These are phyloP conservation scores for Verasper variegatus DNA, from an alignment of 2,113 vertebrate genomes.

Conservation along the genomic window DNA sequence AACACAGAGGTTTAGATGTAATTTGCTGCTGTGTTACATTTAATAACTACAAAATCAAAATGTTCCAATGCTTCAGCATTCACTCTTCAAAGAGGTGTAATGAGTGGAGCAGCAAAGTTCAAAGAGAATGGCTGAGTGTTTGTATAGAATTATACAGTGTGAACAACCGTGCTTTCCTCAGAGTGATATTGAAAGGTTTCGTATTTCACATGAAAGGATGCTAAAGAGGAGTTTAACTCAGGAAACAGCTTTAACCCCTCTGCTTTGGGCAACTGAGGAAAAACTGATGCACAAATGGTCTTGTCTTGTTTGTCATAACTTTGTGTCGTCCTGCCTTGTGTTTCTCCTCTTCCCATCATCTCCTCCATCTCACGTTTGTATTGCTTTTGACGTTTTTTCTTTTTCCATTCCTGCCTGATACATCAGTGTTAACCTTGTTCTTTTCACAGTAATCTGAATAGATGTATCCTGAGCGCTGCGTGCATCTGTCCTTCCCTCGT, in stretches of 20 bases:
- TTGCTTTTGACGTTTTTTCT: conserved; percentile 2
- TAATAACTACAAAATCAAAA: conserved; percentile 84
- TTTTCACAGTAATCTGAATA: conserved; percentile 45
- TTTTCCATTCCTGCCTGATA: conserved; percentile 22
- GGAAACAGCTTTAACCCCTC: conserved; percentile 80
- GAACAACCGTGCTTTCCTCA: conserved; percentile 71
- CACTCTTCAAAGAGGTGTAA: conserved; percentile 82
- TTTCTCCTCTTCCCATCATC: conserved; percentile 8
- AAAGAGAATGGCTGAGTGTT: conserved; percentile 84
- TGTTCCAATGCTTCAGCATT: conserved; percentile 74
- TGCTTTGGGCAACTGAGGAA: conserved; percentile 70
- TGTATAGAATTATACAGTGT: conserved; percentile 73
- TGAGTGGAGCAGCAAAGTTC: conserved; percentile 78
- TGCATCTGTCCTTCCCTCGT: not conserved
- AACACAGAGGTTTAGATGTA: conserved; percentile 74
- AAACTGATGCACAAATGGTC: conserved; percentile 42
- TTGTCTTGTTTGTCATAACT: conserved; percentile 21
- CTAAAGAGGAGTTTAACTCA: conserved; percentile 79
- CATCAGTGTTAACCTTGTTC: conserved; percentile 42
- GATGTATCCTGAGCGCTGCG: conserved; percentile 18
- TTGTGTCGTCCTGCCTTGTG: conserved; percentile 7
- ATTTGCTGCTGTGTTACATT: conserved; percentile 81
- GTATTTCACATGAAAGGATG: conserved; percentile 81
- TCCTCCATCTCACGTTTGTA: conserved; percentile 14
- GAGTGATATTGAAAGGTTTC: conserved; percentile 78